Conservation (phyloP, 1,140 invertebrate species). For the Bombus sibiricus region DNA sequence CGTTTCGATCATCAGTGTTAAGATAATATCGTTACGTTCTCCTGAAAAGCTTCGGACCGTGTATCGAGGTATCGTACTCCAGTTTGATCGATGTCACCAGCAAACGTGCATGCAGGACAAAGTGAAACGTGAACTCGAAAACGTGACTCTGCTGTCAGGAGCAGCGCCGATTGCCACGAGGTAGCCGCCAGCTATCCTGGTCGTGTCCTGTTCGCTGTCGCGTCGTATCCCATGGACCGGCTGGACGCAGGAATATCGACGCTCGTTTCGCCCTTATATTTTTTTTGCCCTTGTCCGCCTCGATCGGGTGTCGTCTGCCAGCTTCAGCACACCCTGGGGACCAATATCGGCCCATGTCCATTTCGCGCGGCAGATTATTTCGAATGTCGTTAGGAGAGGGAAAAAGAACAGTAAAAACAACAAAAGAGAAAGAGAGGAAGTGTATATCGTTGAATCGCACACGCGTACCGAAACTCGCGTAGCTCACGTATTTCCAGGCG, state of each 20-base stretch:
- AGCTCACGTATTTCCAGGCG: constrained; percentile 32
- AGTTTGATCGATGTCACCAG: constrained; percentile 46
- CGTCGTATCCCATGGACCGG: background rate
- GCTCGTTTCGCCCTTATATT: constrained; percentile 20
- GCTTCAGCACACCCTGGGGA: constrained; percentile 48
- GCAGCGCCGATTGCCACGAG: constrained; percentile 10
- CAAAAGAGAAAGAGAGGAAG: background rate
- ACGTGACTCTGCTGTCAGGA: constrained; percentile 7
- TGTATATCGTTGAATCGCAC: background rate
- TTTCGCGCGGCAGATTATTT: constrained; percentile 58
- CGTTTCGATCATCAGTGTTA: background rate
- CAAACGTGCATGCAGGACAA: constrained; percentile 18
- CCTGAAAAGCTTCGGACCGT: background rate
- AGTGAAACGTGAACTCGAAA: constrained; percentile 34
- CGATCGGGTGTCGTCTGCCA: constrained; percentile 39
- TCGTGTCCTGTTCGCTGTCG: constrained; percentile 1
- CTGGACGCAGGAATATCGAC: constrained; percentile 24
- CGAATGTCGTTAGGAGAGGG: constrained; percentile 47
- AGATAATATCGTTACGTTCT: background rate
- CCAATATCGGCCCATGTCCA: constrained; percentile 55
- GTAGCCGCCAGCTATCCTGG: background rate
- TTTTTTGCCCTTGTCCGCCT: background rate
- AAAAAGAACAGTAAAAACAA: background rate
- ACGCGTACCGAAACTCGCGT: constrained; percentile 29
- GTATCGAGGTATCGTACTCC: background rate